These are phyloP conservation scores for Malurus alboscapulatus DNA, from an alignment of 2,113 vertebrate genomes.

Conservation along the genomic window DNA sequence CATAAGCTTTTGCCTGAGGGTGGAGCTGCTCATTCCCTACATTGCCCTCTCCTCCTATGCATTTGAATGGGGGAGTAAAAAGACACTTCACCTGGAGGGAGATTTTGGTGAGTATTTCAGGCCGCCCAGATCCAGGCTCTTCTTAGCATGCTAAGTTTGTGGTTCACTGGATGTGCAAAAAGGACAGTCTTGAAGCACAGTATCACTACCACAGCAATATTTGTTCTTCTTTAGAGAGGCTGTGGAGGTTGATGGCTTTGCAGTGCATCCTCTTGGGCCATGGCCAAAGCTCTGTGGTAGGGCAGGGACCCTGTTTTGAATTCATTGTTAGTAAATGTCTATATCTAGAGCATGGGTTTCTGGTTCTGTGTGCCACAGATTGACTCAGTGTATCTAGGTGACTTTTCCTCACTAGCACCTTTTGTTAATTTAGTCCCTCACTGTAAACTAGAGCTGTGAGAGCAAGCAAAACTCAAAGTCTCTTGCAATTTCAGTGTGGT, in stretches of 20 bases:
- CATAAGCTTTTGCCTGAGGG: not conserved
- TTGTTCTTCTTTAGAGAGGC: not conserved
- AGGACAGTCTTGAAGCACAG: not conserved
- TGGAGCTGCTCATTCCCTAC: not conserved
- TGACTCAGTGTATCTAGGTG: too few relatives aligned
- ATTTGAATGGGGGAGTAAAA: not conserved
- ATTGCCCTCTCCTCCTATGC: not conserved
- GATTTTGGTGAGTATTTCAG: not conserved
- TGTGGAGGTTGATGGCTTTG: fast-evolving
- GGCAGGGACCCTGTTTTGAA: not conserved
- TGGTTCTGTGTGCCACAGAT: fast-evolving
- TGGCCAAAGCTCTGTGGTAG: not conserved
- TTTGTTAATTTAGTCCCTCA: not conserved
- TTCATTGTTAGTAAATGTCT: not conserved
- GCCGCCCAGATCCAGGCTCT: not conserved
- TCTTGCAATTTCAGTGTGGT: not conserved
- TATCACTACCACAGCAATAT: not conserved
- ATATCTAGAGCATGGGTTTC: not conserved
- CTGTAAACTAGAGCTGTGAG: not conserved
- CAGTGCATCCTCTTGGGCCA: not conserved
- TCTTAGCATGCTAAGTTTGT: not conserved
- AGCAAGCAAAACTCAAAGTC: not conserved
- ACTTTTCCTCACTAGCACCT: not conserved
- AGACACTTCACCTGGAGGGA: not conserved
- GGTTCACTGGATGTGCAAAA: not conserved